Base-by-base conservation (phyloP, 2,888 invertebrate genomes). In the Linnaemya tessellans region DNA sequence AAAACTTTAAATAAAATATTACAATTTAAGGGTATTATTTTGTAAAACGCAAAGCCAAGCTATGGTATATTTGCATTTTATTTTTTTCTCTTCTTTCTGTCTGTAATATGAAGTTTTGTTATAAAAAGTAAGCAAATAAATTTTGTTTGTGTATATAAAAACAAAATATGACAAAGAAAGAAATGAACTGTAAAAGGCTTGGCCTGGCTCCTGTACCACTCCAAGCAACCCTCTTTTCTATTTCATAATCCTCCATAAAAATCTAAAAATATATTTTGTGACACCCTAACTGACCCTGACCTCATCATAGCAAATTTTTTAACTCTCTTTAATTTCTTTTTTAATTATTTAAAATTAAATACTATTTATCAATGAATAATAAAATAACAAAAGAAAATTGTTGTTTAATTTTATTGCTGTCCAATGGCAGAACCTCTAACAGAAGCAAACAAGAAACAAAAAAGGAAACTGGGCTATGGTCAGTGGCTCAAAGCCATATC, bases 401-500 rank as follows among this genome's bases (percentile, higher is more conserved):
- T 71, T 77, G 41, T 8, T 38, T 65, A 54, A 65, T 58, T 54
- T 41, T 56, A 67, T 43, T 71, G 15, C 25, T 64, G 46, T 46
- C 22, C 68, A 25, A 68, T 56, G 30, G 25, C 70, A 25, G 65
- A 77, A 18, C 77, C 64, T 35, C 54, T 3, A 71, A 38, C 51
- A 41, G 8, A 73, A 51, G 22, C n/a, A 60, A 30, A 30, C 8
- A 20, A 41, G 35, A 8, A n/a, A n/a, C n/a, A n/a, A 41, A 65
- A 22, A 13, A n/a, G 18, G 20, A 54, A 84, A 81, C 79, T 82
- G 71, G 85, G 82, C 79, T 80, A 85, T 82, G 82, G 85, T 51
- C 85, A 82, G 79, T 80, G 58, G 79, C 64, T 82, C 79, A 85
- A 85, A 82, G 82, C 74, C 84, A 84, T 70, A 58, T 67, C 18